A percentile compares a stretch with the other conserved stretches of the same genome.
Evolutionary conservation across 1,140 invertebrate species (phyloP).

Genomic region (Caenorhabditis latens): DNA sequence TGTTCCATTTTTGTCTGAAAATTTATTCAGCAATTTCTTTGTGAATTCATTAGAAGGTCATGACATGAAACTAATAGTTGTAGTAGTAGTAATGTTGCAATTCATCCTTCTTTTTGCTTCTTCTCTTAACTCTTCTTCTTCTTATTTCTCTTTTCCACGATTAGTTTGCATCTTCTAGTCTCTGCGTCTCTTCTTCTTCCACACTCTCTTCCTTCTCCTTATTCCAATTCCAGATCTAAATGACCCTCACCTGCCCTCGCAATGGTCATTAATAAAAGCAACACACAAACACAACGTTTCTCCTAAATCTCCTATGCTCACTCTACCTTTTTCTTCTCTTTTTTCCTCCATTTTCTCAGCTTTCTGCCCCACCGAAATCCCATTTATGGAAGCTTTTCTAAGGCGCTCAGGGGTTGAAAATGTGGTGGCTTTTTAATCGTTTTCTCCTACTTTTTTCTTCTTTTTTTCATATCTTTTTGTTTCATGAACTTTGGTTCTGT

Average conservation of each 20-base stretch:
- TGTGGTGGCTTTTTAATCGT: constrained; percentile 49
- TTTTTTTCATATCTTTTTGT: constrained; percentile 15
- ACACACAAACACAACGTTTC: background rate
- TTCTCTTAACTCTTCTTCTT: too few relatives aligned
- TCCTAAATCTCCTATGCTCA: background rate
- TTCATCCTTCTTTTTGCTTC: constrained; percentile 1
- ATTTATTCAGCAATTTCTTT: background rate
- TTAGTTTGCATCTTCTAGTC: constrained; percentile 19
- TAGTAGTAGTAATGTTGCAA: constrained; percentile 18
- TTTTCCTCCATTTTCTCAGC: background rate
- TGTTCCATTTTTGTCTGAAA: background rate
- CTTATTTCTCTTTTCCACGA: constrained; percentile 35
- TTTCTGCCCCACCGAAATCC: background rate
- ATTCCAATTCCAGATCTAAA: constrained; percentile 22
- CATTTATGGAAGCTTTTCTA: constrained; percentile 19
- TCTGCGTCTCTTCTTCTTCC: constrained; percentile 47
- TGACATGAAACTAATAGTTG: constrained; percentile 2
- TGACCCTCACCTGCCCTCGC: constrained; percentile 44
- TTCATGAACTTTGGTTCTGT: constrained; percentile 35
- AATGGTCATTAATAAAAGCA: constrained; percentile 52
- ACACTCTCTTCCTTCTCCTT: background rate
- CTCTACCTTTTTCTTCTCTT: constrained; percentile 12
- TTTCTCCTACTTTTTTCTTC: constrained; percentile 1
- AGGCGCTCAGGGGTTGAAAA: constrained; percentile 18
- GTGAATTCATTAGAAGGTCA: constrained; percentile 8